These are phyloP conservation scores for Xerus rutilus DNA, from an alignment of 2,797 vertebrate genomes.

Conservation along the genomic window DNA sequence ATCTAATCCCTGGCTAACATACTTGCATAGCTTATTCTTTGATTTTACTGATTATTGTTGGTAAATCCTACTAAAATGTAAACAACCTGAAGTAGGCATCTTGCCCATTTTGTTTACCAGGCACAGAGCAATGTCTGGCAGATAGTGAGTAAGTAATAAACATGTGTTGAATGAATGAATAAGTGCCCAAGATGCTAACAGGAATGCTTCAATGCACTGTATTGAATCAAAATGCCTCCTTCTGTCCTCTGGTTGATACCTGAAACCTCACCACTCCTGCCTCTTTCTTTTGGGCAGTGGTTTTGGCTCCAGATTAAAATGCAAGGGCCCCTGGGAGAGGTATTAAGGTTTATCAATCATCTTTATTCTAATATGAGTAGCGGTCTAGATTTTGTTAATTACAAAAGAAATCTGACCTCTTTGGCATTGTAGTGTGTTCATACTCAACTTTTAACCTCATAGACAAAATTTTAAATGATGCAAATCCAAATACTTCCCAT, in stretches of 20 bases:
- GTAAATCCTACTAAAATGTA: not conserved
- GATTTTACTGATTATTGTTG: not conserved
- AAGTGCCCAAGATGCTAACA: not conserved
- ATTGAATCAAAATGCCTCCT: not conserved
- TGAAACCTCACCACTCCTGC: not conserved
- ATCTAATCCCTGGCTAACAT: not conserved
- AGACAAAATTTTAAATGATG: constrained; percentile 31
- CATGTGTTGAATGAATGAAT: not conserved
- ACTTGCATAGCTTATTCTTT: not conserved
- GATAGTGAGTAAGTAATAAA: not conserved
- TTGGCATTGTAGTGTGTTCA: constrained; percentile 34
- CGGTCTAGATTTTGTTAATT: constrained; percentile 2
- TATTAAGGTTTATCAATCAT: not conserved
- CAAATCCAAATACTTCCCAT: not conserved
- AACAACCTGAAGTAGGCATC: not conserved
- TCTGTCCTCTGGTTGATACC: not conserved
- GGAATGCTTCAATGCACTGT: not conserved
- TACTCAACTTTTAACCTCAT: constrained; percentile 23
- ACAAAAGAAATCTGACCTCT: constrained; percentile 1
- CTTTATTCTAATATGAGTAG: not conserved
- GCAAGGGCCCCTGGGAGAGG: not conserved
- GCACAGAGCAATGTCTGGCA: not conserved
- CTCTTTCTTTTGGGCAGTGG: constrained; percentile 10
- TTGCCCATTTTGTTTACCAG: not conserved
- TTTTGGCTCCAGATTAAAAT: constrained; percentile 27